These are phyloP conservation scores for Palaemon carinicauda DNA, from an alignment of 1,140 invertebrate species.

Conservation along the genomic window DNA sequence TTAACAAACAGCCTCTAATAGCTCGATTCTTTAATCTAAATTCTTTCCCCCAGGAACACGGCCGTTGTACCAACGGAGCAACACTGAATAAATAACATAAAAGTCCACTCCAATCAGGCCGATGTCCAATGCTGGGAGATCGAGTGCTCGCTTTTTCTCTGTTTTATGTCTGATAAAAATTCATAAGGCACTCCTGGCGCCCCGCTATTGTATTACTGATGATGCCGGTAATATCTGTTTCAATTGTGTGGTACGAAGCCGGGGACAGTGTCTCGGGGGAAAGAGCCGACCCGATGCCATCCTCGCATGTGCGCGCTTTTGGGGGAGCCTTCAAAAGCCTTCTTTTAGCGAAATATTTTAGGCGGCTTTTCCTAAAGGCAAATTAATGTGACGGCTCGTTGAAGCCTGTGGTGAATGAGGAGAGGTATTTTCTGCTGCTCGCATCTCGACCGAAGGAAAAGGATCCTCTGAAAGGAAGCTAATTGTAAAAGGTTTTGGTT, in stretches of 20 bases:
- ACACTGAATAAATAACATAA: slow-evolving; percentile 53
- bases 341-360: too few species aligned
- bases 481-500: too few species aligned
- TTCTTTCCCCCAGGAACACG: slow-evolving; percentile 6
- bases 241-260: slow-evolving; percentile 53
- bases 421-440: too few species aligned
- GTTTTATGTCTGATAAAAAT: slow-evolving; percentile 60
- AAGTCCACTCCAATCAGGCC: slow-evolving; percentile 60
- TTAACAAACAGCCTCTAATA: slow-evolving; percentile 51
- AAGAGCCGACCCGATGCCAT: background rate
- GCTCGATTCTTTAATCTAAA: slow-evolving; percentile 53
- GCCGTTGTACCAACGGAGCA: slow-evolving; percentile 30
- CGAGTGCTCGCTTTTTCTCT: slow-evolving; percentile 60
- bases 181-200: slow-evolving; percentile 58
- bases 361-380: too few species aligned
- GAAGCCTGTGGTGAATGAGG: too few species aligned
- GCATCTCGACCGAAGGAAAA: too few species aligned
- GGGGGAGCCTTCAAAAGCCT: too few species aligned
- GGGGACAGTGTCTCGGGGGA: slow-evolving; percentile 28
- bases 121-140: slow-evolving; percentile 56
- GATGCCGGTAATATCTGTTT: slow-evolving; percentile 56
- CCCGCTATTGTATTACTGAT: slow-evolving; percentile 59
- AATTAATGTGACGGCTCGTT: too few species aligned
- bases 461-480: too few species aligned
- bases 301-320: background rate